These are phyloP conservation scores for Romanomermis culicivorax DNA, from an alignment of 2,888 invertebrate species.

Conservation along the genomic window DNA sequence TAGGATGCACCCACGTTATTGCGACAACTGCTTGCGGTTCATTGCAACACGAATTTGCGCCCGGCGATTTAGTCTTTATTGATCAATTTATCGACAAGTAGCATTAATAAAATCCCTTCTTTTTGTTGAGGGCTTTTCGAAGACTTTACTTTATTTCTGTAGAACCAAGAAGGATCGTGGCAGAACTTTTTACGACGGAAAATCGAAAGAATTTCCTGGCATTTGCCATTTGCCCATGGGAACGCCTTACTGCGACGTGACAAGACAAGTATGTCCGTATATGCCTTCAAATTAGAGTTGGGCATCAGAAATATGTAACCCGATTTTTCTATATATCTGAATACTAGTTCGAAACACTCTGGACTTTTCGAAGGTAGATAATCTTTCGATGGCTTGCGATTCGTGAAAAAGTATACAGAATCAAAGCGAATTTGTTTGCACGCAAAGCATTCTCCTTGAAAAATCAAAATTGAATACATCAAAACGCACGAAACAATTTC, in stretches of 20 bases:
- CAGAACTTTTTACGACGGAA: constrained; percentile 62
- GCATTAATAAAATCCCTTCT: background rate
- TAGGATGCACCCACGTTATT: constrained; percentile 71
- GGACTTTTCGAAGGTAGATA: too few species aligned
- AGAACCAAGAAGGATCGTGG: constrained; percentile 42
- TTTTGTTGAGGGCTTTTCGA: background rate
- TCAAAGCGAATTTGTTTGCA: too few species aligned
- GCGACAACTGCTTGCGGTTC: constrained; percentile 88
- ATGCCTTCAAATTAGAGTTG: too few species aligned
- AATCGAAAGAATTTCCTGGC: constrained; percentile 42
- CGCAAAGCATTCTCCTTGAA: too few species aligned
- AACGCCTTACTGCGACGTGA: constrained; percentile 58
- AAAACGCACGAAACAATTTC: too few species aligned
- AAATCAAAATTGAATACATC: too few species aligned
- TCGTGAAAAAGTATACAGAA: too few species aligned
- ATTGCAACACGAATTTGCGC: constrained; percentile 56
- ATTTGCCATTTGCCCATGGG: constrained; percentile 82
- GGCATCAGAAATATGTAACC: too few species aligned
- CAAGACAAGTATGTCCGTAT: constrained; percentile 40
- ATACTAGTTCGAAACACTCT: too few species aligned
- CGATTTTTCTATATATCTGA: too few species aligned
- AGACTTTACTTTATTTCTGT: constrained; percentile 29
- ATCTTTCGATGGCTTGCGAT: too few species aligned
- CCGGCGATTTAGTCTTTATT: constrained; percentile 67
- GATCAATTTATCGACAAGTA: constrained; percentile 49